Conservation (phyloP, 2,113 vertebrate genomes). For the Heloderma charlesbogerti region DNA sequence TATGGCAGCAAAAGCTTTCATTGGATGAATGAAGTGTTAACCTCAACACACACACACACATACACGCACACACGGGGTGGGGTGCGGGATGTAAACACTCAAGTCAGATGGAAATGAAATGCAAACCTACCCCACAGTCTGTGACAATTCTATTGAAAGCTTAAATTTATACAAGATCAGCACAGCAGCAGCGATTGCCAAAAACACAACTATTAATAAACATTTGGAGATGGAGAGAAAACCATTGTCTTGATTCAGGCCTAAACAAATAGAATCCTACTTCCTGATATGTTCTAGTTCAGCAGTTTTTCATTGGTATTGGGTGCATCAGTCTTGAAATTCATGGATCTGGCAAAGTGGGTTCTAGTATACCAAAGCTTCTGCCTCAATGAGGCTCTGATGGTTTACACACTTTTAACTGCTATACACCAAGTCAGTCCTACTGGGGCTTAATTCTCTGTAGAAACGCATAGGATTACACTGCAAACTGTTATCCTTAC, state of each 20-base stretch:
- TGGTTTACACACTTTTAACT: no score
- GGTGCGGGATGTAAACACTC: background rate
- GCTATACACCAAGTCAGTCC: no score
- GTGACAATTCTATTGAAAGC: background rate
- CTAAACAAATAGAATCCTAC: background rate
- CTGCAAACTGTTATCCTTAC: no score
- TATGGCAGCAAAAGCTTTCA: background rate
- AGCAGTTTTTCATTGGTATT: background rate
- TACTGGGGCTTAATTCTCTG: no score
- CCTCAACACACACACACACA: background rate
- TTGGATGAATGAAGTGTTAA: no score
- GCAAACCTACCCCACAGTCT: no score
- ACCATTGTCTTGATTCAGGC: background rate
- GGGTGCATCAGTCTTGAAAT: background rate
- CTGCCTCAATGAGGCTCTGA: no score
- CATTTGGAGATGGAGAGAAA: background rate
- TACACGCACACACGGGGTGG: background rate
- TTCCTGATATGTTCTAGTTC: background rate
- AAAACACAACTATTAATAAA: background rate
- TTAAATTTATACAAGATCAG: background rate
- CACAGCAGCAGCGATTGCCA: background rate
- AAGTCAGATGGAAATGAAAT: background rate
- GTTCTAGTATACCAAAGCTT: no score
- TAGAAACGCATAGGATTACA: no score
- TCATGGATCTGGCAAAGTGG: background rate